These are phyloP conservation scores for Sycophila sp. DNA, from an alignment of 1,140 invertebrate genomes.

Conservation along the genomic window DNA sequence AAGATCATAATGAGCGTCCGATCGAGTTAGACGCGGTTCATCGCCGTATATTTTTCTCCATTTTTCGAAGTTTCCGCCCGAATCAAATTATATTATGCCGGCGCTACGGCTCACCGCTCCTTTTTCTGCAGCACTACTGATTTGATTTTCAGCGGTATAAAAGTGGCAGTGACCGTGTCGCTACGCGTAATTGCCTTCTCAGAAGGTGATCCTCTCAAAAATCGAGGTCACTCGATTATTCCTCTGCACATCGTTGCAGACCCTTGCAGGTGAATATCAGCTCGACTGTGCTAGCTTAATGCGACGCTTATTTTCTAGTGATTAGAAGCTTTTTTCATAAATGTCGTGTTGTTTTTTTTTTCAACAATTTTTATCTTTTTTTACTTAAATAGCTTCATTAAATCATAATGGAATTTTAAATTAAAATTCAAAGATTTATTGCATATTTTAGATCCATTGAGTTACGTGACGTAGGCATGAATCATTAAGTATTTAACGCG, in stretches of 20 bases:
- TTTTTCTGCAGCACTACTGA: conserved; percentile 13
- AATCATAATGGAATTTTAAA: no score
- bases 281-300: no score
- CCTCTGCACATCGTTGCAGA: background rate
- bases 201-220: conserved; percentile 16
- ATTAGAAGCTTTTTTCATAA: no score
- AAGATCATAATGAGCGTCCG: conserved; percentile 59
- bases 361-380: no score
- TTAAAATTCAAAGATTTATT: no score
- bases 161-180: background rate
- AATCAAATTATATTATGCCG: conserved; percentile 18
- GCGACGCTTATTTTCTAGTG: no score
- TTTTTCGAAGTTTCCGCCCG: conserved; percentile 24
- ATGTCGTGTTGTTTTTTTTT: no score
- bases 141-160: conserved; percentile 32
- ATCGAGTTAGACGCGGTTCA: conserved; percentile 58
- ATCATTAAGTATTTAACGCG: no score
- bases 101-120: background rate
- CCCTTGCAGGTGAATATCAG: no score
- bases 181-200: conserved; percentile 28
- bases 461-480: no score
- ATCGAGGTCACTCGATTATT: conserved; percentile 26
- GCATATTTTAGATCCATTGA: no score
- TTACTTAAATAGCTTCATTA: no score
- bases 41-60: conserved; percentile 39